phyloP scores from a whole-genome alignment of 2,797 vertebrate genomes.

The Jordanella pulchra region DNA sequence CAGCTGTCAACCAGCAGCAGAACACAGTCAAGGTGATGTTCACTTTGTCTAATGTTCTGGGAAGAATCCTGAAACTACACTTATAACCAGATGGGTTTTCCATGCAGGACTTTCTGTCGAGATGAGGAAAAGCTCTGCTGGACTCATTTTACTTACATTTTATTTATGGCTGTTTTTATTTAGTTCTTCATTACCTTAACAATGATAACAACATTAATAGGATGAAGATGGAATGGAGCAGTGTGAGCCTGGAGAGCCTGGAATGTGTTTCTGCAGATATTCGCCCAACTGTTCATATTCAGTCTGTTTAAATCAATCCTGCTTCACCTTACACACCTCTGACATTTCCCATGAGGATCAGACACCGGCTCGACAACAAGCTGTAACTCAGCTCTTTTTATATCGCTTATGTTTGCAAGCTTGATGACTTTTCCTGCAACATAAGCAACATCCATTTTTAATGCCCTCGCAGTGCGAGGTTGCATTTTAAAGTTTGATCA shows the following conservation, averaged over 20 bases:
- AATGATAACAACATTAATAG: background rate
- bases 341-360: background rate
- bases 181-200: background rate
- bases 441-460: constrained; percentile 6
- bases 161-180: background rate
- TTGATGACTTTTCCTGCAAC: background rate
- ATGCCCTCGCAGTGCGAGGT: background rate
- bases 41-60: background rate
- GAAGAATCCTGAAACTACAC: background rate
- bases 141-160: background rate
- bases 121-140: background rate
- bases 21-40: constrained; percentile 2
- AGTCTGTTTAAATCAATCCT: background rate
- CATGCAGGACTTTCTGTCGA: background rate
- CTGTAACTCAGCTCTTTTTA: background rate
- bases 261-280: too few relatives aligned
- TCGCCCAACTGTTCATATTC: too few relatives aligned
- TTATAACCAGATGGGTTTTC: background rate
- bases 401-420: background rate
- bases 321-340: background rate
- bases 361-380: background rate
- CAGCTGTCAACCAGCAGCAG: constrained; percentile 29
- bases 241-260: too few relatives aligned
- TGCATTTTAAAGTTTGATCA: constrained; percentile 4
- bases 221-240: background rate